Base-by-base conservation (phyloP, 2,888 invertebrate genomes). In the Eilema depressum region DNA sequence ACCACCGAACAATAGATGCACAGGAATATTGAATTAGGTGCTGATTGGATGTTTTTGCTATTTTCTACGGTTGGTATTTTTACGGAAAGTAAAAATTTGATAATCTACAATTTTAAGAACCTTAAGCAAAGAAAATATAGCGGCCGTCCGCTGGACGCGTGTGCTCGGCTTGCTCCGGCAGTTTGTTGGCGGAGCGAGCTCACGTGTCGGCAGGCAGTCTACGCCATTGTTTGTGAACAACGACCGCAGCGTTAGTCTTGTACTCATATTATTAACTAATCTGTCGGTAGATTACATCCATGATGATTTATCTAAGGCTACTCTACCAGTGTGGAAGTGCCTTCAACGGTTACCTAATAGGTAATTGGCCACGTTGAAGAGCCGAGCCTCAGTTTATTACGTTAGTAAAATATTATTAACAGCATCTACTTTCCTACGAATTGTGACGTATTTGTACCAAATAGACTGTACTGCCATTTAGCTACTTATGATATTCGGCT, bases 121-220 rank as follows among this genome's bases (percentile, higher is more conserved):
- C 14, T n/a, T n/a, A 2, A 33, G 41, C 1, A 41, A 23, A 17
- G 1, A 17, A 4, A 12, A 28, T 4, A n/a, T 23, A 14, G 4
- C 12, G 5, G 10, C 14, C 33, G 0, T 17, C 59, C 73, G 75
- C 75, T 11, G 12, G 5, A 14, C 61, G 56, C 69, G 30, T 61
- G 0, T 63, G 53, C 0, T 63, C 14, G 26, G 63, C 26, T 53
- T 61, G 65, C 17, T 63, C 20, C 3, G 63, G 61, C 10, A 69
- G 71, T 73, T 66, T 73, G 76, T 76, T 64, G 68, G 64, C 74
- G 73, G 63, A 77, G 76, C 73, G 78, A 81, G 83, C 74, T 75
- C 80, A 81, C 79, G 80, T 73, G 70, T 70, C 79, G 76, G 78
- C 75, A 73, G 73, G 77, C 75, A 72, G 66, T 28, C 77, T 28